Conservation (phyloP, 1,140 invertebrate genomes). For the Thalassaphorura encarpata region DNA sequence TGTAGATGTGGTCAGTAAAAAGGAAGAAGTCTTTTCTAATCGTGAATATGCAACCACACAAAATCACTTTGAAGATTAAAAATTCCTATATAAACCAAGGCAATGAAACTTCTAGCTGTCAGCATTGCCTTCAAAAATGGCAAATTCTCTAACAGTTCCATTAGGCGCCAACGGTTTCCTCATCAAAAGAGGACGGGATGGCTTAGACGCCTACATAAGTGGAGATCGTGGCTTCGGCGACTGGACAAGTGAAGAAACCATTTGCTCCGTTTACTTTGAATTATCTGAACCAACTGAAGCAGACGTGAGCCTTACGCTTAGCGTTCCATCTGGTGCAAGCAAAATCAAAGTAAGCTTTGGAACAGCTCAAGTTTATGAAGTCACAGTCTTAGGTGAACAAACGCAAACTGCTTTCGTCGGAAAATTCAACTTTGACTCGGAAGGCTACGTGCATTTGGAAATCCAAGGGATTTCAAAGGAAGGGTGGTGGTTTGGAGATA, state of each 20-base stretch:
- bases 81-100: too few species aligned
- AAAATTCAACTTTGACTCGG: conserved; percentile 2
- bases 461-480: conserved; percentile 13
- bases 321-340: not conserved
- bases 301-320: not conserved
- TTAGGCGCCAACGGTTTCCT: too few species aligned
- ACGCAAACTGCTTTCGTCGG: conserved; percentile 15
- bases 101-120: too few species aligned
- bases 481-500: conserved; percentile 16
- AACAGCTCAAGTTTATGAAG: not conserved
- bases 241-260: not conserved
- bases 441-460: conserved; percentile 19
- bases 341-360: not conserved
- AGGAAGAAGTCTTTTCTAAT: too few species aligned
- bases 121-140: too few species aligned
- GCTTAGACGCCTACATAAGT: too few species aligned
- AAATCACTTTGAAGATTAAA: too few species aligned
- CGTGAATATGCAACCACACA: too few species aligned
- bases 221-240: not conserved
- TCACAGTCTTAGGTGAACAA: conserved; percentile 4
- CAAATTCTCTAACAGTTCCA: too few species aligned
- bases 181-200: too few species aligned
- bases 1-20: too few species aligned
- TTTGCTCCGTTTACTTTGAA: not conserved
- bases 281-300: not conserved